A percentile compares a stretch with the other conserved stretches of the same genome.
Conservation (phyloP, 2,888 invertebrate genomes). For the Tenthredo livida region DNA sequence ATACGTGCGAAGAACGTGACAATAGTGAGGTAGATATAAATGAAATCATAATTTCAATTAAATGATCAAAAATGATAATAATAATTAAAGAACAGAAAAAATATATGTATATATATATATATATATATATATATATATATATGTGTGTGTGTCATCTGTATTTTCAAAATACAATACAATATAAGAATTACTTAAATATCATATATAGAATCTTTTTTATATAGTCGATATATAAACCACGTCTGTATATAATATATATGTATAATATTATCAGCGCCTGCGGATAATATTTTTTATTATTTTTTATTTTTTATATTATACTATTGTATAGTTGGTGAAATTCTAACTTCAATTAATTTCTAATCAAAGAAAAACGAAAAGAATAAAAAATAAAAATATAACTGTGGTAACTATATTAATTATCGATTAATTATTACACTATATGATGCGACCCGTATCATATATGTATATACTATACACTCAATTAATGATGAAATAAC, state of each 20-base stretch:
- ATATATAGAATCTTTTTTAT: neutral
- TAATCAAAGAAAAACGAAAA: neutral
- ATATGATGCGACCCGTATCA: neutral
- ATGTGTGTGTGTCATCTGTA: neutral
- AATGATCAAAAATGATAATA: neutral
- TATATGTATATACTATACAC: too few species aligned
- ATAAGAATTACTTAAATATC: neutral
- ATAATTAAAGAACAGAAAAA: neutral
- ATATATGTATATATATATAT: too few species aligned
- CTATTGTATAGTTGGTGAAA: constrained; percentile 7
- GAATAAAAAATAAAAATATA: neutral
- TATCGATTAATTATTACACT: neutral
- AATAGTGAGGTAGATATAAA: neutral
- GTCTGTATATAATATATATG: neutral
- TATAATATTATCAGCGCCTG: neutral
- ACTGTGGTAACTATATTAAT: neutral
- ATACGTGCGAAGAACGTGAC: neutral
- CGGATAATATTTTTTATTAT: neutral
- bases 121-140: too few species aligned
- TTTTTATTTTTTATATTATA: constrained; percentile 19
- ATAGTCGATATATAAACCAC: neutral
- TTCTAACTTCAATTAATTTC: neutral
- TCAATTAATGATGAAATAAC: neutral
- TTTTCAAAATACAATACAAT: constrained; percentile 21
- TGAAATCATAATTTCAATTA: constrained; percentile 46